Conservation (phyloP, 2,888 invertebrate genomes). For the Nemotelus nigrinus region DNA sequence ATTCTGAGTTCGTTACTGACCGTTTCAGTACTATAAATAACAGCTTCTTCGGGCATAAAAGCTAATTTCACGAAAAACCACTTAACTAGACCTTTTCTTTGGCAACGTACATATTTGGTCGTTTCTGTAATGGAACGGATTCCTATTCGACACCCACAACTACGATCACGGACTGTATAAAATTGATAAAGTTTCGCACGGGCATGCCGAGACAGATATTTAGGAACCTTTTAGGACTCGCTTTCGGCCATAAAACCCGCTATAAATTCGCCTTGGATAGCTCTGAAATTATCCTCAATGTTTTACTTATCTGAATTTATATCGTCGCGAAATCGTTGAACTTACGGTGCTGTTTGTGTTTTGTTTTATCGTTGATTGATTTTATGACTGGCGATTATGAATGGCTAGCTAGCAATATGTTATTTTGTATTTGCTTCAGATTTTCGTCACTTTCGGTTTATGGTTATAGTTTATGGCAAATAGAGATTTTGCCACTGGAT, state of each 20-base stretch:
- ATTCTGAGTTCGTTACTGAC: too few relatives aligned
- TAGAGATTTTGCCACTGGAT: background rate
- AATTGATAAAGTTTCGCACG: background rate
- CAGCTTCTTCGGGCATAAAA: conserved; percentile 50
- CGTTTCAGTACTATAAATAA: conserved; percentile 47
- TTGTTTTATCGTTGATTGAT: conserved; percentile 45
- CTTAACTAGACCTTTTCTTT: conserved; percentile 29
- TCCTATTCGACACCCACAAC: background rate
- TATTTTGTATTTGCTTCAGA: conserved; percentile 10
- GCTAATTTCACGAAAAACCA: conserved; percentile 50
- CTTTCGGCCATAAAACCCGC: conserved; percentile 45
- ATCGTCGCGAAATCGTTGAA: conserved; percentile 3
- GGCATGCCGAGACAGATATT: conserved; percentile 16
- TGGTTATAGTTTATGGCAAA: background rate
- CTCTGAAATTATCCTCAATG: conserved; percentile 45
- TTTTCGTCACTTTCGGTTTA: conserved; percentile 21
- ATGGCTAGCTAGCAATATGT: conserved; percentile 6
- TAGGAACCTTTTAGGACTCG: conserved; percentile 41
- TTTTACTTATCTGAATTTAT: conserved; percentile 43
- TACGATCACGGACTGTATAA: conserved; percentile 4
- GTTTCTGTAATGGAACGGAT: conserved; percentile 8
- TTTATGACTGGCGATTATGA: conserved; percentile 39
- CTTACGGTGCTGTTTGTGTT: conserved; percentile 28
- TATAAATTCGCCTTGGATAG: conserved; percentile 44
- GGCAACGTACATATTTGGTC: conserved; percentile 1